Conservation (phyloP, 2,888 invertebrate genomes). For the Drosophila putrida region DNA sequence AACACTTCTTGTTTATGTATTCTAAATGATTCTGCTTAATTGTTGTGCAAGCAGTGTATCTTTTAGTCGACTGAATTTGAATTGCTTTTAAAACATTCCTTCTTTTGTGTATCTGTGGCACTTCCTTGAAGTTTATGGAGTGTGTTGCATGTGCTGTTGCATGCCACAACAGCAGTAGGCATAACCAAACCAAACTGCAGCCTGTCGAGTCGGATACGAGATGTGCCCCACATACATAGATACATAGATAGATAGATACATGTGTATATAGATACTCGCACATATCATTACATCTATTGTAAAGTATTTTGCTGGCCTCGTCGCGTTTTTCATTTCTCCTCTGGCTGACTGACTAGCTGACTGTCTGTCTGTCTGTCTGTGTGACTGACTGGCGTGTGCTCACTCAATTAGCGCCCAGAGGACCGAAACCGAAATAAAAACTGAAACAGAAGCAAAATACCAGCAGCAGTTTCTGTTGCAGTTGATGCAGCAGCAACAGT, state of each 20-base stretch:
- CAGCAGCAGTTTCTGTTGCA: slow-evolving; percentile 34
- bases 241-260: not conserved
- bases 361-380: slow-evolving; percentile 20
- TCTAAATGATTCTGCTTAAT: not conserved
- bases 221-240: slow-evolving; percentile 58
- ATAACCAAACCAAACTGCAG: slow-evolving; percentile 43
- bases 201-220: slow-evolving; percentile 37
- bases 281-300: slow-evolving; percentile 52
- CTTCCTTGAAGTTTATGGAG: slow-evolving; percentile 72
- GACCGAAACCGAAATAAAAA: slow-evolving; percentile 67
- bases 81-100: slow-evolving; percentile 8
- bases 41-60: slow-evolving; percentile 11
- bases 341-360: slow-evolving; percentile 49
- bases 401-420: slow-evolving; percentile 79
- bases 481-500: slow-evolving; percentile 35
- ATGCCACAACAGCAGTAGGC: slow-evolving; percentile 66
- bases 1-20: not conserved
- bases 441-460: slow-evolving; percentile 39
- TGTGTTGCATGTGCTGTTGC: slow-evolving; percentile 66
- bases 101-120: slow-evolving; percentile 50
- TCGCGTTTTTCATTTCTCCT: slow-evolving; percentile 78
- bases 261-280: slow-evolving; percentile 23
- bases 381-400: slow-evolving; percentile 72
- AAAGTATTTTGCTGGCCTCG: slow-evolving; percentile 66
- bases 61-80: not conserved